phyloP scores from a whole-genome alignment of 2,113 vertebrate genomes.

The Vulpes vulpes region DNA sequence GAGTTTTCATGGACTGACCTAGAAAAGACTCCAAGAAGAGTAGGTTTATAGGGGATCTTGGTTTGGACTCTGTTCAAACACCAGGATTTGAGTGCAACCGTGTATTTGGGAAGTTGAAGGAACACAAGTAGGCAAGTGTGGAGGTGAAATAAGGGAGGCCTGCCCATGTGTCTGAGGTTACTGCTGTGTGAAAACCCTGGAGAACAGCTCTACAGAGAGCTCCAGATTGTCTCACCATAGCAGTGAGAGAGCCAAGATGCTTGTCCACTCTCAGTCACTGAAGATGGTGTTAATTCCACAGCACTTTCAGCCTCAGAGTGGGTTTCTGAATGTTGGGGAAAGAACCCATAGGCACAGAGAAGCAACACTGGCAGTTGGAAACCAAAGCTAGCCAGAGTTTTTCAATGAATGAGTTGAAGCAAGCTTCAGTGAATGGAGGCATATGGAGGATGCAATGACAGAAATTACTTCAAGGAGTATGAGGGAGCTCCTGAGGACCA shows the following conservation, averaged over 20 bases:
- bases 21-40: not conserved
- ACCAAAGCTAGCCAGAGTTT: not conserved
- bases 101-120: not conserved
- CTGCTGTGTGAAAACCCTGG: not conserved
- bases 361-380: not conserved
- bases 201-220: not conserved
- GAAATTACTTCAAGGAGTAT: not conserved
- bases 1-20: not conserved
- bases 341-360: not conserved
- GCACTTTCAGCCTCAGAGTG: not conserved
- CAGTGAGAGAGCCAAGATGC: not conserved
- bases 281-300: not conserved
- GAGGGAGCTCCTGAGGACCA: fast-evolving
- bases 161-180: too few species aligned
- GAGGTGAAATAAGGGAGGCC: not conserved
- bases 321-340: not conserved
- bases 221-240: not conserved
- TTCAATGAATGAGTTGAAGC: not conserved
- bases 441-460: not conserved
- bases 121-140: not conserved
- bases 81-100: not conserved
- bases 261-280: not conserved
- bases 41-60: not conserved
- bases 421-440: not conserved
- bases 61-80: not conserved